Evolutionary conservation across 2,888 invertebrate species (phyloP).

Genomic region (Chydorus sphaericus): DNA sequence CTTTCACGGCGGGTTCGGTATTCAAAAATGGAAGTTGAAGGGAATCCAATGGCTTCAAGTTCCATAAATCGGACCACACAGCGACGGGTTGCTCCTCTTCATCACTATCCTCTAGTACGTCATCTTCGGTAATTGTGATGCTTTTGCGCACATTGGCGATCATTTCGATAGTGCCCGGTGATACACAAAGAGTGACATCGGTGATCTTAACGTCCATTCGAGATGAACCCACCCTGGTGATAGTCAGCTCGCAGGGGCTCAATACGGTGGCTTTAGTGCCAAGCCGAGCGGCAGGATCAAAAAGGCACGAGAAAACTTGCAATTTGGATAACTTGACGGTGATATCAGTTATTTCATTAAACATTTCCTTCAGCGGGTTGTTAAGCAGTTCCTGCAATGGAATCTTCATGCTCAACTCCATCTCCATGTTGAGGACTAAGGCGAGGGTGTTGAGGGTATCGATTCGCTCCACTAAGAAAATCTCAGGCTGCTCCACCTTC

Average conservation of each 20-base stretch:
- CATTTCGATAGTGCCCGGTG: slow-evolving; percentile 75
- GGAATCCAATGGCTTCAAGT: slow-evolving; percentile 44
- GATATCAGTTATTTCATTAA: no score
- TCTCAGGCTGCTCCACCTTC: slow-evolving; percentile 77
- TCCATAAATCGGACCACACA: slow-evolving; percentile 42
- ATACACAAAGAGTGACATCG: slow-evolving; percentile 67
- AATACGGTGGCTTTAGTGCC: slow-evolving; percentile 52
- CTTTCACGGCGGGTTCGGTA: slow-evolving; percentile 37
- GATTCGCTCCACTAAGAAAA: slow-evolving; percentile 76
- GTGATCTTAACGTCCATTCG: slow-evolving; percentile 65
- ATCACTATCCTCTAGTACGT: slow-evolving; percentile 29
- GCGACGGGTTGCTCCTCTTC: slow-evolving; percentile 32
- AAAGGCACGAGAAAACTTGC: slow-evolving; percentile 55
- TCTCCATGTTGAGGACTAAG: slow-evolving; percentile 73
- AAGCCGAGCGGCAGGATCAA: slow-evolving; percentile 42
- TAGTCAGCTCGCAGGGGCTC: slow-evolving; percentile 61
- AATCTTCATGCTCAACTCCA: slow-evolving; percentile 53
- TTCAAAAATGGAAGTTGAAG: slow-evolving; percentile 69
- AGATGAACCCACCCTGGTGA: slow-evolving; percentile 53
- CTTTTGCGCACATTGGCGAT: slow-evolving; percentile 58
- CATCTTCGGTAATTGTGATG: slow-evolving; percentile 37
- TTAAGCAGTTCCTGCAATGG: slow-evolving; percentile 53
- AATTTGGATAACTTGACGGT: slow-evolving; percentile 63
- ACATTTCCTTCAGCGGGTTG: no score
- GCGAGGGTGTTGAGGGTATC: slow-evolving; percentile 59